A percentile compares a stretch with the other conserved stretches of the same genome.
Evolutionary conservation across 2,113 vertebrate species (phyloP).

Genomic region (Brachyhypopomus gauderio): DNA sequence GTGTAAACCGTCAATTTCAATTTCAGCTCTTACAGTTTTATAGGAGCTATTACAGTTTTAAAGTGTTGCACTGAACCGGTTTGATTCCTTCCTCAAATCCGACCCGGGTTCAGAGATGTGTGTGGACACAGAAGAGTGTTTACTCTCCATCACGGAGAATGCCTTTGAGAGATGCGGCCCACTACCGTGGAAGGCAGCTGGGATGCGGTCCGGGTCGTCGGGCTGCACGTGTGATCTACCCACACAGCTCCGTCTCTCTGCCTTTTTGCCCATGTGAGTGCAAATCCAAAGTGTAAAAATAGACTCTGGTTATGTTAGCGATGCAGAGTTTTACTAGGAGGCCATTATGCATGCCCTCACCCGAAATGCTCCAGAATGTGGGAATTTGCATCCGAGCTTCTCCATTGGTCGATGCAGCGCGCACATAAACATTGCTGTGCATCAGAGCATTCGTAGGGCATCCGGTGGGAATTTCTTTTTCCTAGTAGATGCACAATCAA

Average conservation of each 20-base stretch:
- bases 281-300: conserved; percentile 67
- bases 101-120: neutral
- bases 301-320: conserved; percentile 55
- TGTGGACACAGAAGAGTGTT: conserved; percentile 27
- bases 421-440: conserved; percentile 43
- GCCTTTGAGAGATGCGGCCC: conserved; percentile 16
- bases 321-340: conserved; percentile 51
- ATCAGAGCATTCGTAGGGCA: conserved; percentile 31
- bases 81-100: neutral
- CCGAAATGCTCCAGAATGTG: conserved; percentile 51
- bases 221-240: conserved; percentile 41
- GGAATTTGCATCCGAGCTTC: conserved; percentile 54
- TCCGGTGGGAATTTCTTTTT: neutral
- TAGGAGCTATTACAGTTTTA: neutral
- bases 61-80: neutral
- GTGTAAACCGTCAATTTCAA: neutral
- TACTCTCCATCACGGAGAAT: conserved; percentile 30
- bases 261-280: conserved; percentile 31
- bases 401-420: conserved; percentile 53
- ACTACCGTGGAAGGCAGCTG: neutral
- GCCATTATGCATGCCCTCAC: conserved; percentile 56
- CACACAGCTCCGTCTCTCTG: conserved; percentile 22
- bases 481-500: too few species aligned
- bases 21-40: neutral
- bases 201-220: conserved; percentile 5